A percentile compares a stretch with the other conserved stretches of the same genome.
phyloP scores from a whole-genome alignment of 1,140 invertebrate species.

The Neodiprion virginianus region DNA sequence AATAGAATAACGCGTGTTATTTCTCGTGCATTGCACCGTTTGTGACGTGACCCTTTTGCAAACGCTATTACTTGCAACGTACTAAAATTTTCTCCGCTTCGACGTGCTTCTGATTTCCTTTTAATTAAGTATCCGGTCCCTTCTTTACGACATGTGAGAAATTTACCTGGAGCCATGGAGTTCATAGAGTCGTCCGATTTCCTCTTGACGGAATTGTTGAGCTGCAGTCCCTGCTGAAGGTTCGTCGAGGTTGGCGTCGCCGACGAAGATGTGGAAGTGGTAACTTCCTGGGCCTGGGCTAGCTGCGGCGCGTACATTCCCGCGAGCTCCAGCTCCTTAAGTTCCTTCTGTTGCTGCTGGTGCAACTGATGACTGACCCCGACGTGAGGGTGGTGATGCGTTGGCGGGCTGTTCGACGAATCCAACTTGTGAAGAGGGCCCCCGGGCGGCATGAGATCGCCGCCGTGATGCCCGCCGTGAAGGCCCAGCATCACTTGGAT shows the following conservation, averaged over 20 bases:
- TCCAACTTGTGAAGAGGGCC: slow-evolving; percentile 63
- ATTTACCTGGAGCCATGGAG: slow-evolving; percentile 50
- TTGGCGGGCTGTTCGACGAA: slow-evolving; percentile 59
- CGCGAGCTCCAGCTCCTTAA: slow-evolving; percentile 55
- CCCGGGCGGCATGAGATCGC: slow-evolving; percentile 56
- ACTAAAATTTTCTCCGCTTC: too few species aligned
- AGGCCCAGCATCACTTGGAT: slow-evolving; percentile 79
- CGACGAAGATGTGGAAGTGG: slow-evolving; percentile 49
- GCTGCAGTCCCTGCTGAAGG: slow-evolving; percentile 51
- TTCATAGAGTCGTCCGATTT: slow-evolving; percentile 54
- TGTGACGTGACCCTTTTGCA: too few species aligned
- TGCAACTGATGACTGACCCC: slow-evolving; percentile 50
- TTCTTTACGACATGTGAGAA: too few species aligned
- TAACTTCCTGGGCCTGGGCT: slow-evolving; percentile 54
- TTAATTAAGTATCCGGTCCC: too few species aligned
- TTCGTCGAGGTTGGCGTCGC: slow-evolving; percentile 49
- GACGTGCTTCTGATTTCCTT: too few species aligned
- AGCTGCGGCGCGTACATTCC: slow-evolving; percentile 55
- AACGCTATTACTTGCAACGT: too few species aligned
- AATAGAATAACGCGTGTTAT: too few species aligned
- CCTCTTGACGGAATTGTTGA: slow-evolving; percentile 52
- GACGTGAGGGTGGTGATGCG: slow-evolving; percentile 52
- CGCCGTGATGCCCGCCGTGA: slow-evolving; percentile 62
- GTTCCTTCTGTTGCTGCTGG: slow-evolving; percentile 55
- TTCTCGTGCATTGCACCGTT: too few species aligned